phyloP scores from a whole-genome alignment of 23 tunicate species.

The Trididemnum nubilum region DNA sequence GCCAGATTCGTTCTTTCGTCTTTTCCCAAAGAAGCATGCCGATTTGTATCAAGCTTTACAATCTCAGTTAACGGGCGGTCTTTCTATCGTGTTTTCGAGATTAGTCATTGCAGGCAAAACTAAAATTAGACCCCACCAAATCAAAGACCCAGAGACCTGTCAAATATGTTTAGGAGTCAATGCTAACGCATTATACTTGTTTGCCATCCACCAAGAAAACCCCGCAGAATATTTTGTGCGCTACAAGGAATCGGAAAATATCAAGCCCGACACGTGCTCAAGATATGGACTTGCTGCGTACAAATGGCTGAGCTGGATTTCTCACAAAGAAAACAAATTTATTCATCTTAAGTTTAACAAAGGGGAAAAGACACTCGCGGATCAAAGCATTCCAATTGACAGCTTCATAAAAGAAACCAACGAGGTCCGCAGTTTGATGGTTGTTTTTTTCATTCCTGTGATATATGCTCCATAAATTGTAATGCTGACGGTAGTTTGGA shows the following conservation, averaged over 20 bases:
- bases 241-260: neutral
- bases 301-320: neutral
- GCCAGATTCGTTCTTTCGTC: neutral
- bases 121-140: neutral
- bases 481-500: neutral
- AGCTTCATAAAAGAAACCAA: neutral
- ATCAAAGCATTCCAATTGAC: neutral
- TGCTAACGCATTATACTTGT: neutral
- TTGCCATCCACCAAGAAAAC: neutral
- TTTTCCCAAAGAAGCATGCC: neutral
- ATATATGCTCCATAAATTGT: neutral
- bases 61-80: neutral
- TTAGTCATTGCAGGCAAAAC: neutral
- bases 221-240: neutral
- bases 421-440: neutral
- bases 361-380: neutral
- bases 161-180: neutral
- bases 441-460: neutral
- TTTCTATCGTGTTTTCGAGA: neutral
- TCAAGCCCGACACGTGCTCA: neutral
- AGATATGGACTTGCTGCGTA: neutral
- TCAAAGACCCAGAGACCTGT: neutral
- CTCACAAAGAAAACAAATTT: neutral
- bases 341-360: neutral
- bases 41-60: neutral